These are phyloP conservation scores for Lates japonicus DNA, from an alignment of 2,797 vertebrate genomes.

Conservation along the genomic window DNA sequence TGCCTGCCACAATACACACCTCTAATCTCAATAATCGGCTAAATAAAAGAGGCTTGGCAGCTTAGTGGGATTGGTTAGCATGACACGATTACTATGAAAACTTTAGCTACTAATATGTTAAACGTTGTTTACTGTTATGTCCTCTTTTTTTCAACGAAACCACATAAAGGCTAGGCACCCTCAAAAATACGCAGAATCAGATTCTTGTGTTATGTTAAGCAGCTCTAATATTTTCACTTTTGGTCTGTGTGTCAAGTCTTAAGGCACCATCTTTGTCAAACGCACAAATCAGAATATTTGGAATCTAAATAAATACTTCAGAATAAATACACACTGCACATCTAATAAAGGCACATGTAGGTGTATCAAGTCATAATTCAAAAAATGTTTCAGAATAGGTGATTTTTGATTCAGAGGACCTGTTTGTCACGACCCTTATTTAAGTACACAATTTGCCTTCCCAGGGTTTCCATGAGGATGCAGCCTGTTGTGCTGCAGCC, in stretches of 20 bases:
- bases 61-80: neutral
- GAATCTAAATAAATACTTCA: too few species aligned
- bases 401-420: neutral
- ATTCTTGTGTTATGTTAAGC: neutral
- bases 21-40: neutral
- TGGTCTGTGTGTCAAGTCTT: neutral
- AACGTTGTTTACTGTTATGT: neutral
- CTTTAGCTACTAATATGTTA: neutral
- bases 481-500: conserved; percentile 19
- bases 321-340: too few species aligned
- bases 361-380: too few species aligned
- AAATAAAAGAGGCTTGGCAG: neutral
- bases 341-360: too few species aligned
- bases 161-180: neutral
- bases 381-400: neutral
- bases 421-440: conserved; percentile 11
- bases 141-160: conserved; percentile 14
- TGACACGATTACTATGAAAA: neutral
- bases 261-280: neutral
- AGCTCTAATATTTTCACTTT: neutral
- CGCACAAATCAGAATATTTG: too few species aligned
- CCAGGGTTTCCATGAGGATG: conserved; percentile 52
- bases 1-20: too few species aligned
- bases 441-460: conserved; percentile 3
- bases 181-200: neutral